These are phyloP conservation scores for Pentalonia nigronervosa DNA, from an alignment of 1,140 invertebrate genomes.

Conservation along the genomic window DNA sequence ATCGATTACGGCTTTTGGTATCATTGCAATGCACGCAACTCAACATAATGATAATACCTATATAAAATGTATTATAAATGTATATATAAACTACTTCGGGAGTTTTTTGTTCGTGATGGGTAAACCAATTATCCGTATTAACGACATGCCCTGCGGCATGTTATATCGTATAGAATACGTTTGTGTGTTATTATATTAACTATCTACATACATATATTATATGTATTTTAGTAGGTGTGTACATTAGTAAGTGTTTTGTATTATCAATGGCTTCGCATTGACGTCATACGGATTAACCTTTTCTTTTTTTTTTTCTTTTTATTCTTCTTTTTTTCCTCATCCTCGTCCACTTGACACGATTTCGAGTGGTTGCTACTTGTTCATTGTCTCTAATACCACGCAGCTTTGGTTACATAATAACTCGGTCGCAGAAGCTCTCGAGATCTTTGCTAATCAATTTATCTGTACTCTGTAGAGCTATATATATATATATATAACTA, in stretches of 20 bases:
- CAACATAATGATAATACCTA: neutral
- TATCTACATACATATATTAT: neutral
- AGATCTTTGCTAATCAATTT: neutral
- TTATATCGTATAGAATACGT: neutral
- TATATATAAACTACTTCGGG: neutral
- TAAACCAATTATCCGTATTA: neutral
- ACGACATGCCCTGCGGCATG: neutral
- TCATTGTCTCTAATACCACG: neutral
- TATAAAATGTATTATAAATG: neutral
- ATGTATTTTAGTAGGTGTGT: neutral
- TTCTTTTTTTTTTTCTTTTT: neutral
- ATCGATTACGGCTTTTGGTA: neutral
- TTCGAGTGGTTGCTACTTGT: conserved; percentile 17
- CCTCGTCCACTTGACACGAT: neutral
- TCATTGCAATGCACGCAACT: neutral
- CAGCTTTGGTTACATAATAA: conserved; percentile 7
- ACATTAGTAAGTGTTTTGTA: neutral
- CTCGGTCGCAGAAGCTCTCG: conserved; percentile 1
- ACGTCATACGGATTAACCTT: conserved; percentile 22
- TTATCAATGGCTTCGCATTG: conserved; percentile 35
- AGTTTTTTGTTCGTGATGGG: neutral
- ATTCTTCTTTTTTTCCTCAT: neutral
- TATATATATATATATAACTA: neutral
- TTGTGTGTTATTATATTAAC: neutral
- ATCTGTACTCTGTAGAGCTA: neutral